These are phyloP conservation scores for Pantala flavescens DNA, from an alignment of 1,140 invertebrate species.

Conservation along the genomic window DNA sequence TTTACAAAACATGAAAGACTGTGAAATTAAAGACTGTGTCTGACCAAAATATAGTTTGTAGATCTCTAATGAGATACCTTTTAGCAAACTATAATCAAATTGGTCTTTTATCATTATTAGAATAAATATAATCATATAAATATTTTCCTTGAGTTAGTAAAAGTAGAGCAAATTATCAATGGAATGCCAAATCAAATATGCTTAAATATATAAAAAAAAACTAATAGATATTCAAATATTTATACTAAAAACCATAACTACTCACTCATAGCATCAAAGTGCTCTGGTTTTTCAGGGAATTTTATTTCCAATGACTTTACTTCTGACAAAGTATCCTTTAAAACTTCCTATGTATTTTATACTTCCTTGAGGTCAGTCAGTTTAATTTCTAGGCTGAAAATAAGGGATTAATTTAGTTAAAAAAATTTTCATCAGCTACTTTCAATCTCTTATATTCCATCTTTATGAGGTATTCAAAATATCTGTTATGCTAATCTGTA, in stretches of 20 bases:
- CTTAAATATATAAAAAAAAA: too few species aligned
- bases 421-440: slow-evolving; percentile 51
- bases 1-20: too few species aligned
- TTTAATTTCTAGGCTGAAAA: neutral
- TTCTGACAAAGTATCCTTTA: slow-evolving; percentile 52
- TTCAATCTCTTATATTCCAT: slow-evolving; percentile 53
- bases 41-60: too few species aligned
- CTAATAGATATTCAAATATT: neutral
- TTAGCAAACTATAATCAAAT: too few species aligned
- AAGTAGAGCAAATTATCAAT: neutral
- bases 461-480: slow-evolving; percentile 53
- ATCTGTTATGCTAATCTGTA: slow-evolving; percentile 64
- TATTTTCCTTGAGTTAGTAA: neutral
- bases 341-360: slow-evolving; percentile 41
- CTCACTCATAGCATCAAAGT: slow-evolving; percentile 57
- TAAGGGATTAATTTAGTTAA: neutral
- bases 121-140: neutral
- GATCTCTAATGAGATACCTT: too few species aligned
- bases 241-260: too few species aligned
- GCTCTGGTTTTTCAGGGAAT: slow-evolving; percentile 58
- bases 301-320: slow-evolving; percentile 47
- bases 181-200: neutral
- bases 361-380: neutral
- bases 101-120: neutral
- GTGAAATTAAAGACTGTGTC: too few species aligned